Evolutionary conservation across 2,888 invertebrate genomes (phyloP).

Genomic region (Vanessa cardui): DNA sequence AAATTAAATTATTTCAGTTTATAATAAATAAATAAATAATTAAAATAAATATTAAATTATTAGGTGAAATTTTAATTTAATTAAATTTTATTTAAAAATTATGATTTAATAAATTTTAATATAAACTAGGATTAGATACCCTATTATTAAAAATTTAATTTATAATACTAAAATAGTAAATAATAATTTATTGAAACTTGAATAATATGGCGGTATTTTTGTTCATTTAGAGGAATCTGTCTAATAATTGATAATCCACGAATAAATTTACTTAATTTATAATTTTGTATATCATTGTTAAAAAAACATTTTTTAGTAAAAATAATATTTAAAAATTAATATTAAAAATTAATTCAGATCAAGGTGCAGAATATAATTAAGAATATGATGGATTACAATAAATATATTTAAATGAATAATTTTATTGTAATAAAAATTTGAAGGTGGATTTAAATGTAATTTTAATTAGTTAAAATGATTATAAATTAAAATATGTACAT

Average conservation of each 20-base stretch:
- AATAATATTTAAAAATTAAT: constrained; percentile 69
- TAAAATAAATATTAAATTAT: constrained; percentile 71
- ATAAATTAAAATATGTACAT: constrained; percentile 87
- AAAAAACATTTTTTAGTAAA: constrained; percentile 71
- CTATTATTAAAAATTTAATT: too few species aligned
- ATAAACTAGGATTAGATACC: too few species aligned
- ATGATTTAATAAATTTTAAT: constrained; percentile 70
- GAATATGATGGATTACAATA: constrained; percentile 86
- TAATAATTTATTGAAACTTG: too few species aligned
- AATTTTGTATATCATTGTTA: too few species aligned
- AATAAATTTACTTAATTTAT: too few species aligned
- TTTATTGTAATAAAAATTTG: constrained; percentile 60
- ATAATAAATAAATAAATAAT: constrained; percentile 41
- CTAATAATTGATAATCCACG: too few species aligned
- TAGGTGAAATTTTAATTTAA: constrained; percentile 84
- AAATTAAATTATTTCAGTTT: constrained; percentile 76
- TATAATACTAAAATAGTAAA: too few species aligned
- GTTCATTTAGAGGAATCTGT: too few species aligned
- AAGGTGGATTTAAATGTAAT: constrained; percentile 85
- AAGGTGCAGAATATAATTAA: constrained; percentile 87
- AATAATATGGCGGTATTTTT: too few species aligned
- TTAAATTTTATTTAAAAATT: constrained; percentile 59
- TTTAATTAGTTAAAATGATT: constrained; percentile 75
- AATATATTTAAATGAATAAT: constrained; percentile 77
- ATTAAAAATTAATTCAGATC: constrained; percentile 85